Evolutionary conservation across 2,113 vertebrate species (phyloP).

Genomic region (Gymnocephalus cernua): DNA sequence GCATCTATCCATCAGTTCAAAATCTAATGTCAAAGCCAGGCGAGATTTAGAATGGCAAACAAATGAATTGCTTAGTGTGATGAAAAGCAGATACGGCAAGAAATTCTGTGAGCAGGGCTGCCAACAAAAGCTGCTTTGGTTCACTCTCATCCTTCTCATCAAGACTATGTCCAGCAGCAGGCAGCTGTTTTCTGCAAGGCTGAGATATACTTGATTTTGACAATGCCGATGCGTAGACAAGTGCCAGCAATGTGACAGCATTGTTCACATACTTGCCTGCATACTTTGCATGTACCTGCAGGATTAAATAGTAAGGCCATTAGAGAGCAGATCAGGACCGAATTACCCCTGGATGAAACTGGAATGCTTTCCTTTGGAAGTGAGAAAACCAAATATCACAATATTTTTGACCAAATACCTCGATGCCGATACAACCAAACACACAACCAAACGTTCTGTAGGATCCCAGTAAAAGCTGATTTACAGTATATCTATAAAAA

Average conservation of each 20-base stretch:
- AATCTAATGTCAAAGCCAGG: background rate
- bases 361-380: background rate
- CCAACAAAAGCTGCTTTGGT: background rate
- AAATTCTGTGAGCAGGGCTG: background rate
- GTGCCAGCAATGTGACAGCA: background rate
- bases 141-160: background rate
- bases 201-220: background rate
- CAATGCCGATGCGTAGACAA: background rate
- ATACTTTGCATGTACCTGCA: background rate
- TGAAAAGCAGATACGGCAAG: background rate
- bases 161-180: background rate
- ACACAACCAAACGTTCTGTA: background rate
- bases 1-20: constrained; percentile 11
- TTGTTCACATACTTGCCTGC: no score
- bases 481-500: background rate
- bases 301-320: background rate
- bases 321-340: background rate
- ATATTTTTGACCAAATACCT: no score
- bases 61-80: background rate
- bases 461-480: background rate
- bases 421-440: no score
- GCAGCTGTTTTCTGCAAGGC: background rate
- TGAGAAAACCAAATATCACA: no score
- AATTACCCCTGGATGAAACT: no score
- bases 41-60: background rate